phyloP scores from a whole-genome alignment of 2,113 vertebrate species.

The Pavo muticus region DNA sequence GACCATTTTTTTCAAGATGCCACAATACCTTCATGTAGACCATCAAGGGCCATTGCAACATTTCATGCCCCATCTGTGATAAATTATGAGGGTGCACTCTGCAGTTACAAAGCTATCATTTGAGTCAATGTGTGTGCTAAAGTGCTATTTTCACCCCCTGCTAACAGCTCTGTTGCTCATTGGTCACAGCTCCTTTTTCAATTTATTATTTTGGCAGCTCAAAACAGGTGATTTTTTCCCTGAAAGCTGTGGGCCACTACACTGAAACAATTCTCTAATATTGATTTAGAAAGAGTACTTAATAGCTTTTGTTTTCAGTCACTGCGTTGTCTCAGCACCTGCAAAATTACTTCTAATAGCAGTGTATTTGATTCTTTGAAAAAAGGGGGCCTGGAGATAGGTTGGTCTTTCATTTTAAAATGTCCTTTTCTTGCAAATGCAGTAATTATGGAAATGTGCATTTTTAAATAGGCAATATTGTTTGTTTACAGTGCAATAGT shows the following conservation, averaged over 20 bases:
- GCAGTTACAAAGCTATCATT: slow-evolving; percentile 37
- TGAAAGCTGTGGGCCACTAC: slow-evolving; percentile 28
- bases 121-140: slow-evolving; percentile 44
- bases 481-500: background rate
- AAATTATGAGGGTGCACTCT: slow-evolving; percentile 29
- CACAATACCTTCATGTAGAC: background rate
- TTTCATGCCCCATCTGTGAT: slow-evolving; percentile 18
- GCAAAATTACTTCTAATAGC: slow-evolving; percentile 41
- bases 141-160: background rate
- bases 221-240: background rate
- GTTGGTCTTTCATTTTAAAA: background rate
- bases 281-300: slow-evolving; percentile 20
- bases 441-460: background rate
- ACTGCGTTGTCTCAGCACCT: slow-evolving; percentile 34
- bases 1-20: background rate
- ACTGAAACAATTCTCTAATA: slow-evolving; percentile 31
- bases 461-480: background rate
- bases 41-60: background rate
- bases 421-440: background rate
- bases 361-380: background rate
- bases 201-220: slow-evolving; percentile 52
- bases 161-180: slow-evolving; percentile 11
- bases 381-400: background rate
- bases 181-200: slow-evolving; percentile 6
- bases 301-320: slow-evolving; percentile 50